Evolutionary conservation across 2,888 invertebrate genomes (phyloP).

Genomic region (Tipula unca): DNA sequence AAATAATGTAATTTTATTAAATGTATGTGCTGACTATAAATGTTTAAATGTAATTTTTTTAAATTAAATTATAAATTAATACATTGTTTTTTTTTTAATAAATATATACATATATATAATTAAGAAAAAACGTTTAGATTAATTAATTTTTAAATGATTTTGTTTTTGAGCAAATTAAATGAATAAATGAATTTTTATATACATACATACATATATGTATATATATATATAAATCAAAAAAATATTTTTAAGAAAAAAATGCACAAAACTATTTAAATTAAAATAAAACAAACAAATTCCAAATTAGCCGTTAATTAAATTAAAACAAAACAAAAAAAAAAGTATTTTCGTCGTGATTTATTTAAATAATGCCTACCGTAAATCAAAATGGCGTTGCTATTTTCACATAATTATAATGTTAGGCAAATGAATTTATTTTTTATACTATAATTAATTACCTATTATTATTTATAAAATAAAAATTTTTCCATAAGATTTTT

Average conservation of each 20-base stretch:
- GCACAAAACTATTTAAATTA: not conserved
- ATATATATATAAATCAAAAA: not conserved
- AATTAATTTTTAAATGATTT: not conserved
- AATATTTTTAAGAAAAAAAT: not conserved
- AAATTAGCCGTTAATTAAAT: not conserved
- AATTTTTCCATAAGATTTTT: not conserved
- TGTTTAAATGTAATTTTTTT: conserved; percentile 3
- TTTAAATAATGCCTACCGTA: not conserved
- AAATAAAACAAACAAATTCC: not conserved
- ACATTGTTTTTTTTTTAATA: not conserved
- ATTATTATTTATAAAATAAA: not conserved
- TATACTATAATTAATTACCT: not conserved
- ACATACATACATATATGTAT: not conserved
- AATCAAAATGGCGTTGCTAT: not conserved
- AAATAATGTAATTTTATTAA: not conserved
- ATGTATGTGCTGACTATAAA: not conserved
- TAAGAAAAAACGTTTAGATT: not conserved
- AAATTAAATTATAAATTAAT: not conserved
- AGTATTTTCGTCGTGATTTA: not conserved
- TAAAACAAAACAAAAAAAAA: not conserved
- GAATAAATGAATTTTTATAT: not conserved
- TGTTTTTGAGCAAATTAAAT: not conserved
- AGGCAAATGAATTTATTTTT: not conserved
- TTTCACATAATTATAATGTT: not conserved
- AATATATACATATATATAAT: not conserved